These are phyloP conservation scores for Lasius platythorax DNA, from an alignment of 2,888 invertebrate species.

Conservation along the genomic window DNA sequence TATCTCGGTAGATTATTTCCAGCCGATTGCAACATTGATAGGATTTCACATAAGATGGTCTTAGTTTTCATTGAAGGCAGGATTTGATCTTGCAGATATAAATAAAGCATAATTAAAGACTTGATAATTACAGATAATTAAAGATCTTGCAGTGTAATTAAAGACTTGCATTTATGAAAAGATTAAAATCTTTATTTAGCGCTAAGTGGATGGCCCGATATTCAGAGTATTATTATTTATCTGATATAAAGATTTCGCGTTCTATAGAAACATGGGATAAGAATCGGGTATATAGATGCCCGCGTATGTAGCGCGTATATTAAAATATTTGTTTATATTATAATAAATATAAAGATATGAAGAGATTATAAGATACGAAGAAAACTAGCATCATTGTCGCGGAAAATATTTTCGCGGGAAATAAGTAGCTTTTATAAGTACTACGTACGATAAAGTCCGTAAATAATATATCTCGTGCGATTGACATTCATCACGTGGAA, in stretches of 20 bases:
- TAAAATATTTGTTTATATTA: neutral
- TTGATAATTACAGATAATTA: neutral
- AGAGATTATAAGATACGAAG: neutral
- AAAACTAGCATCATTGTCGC: neutral
- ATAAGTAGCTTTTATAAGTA: conserved; percentile 9
- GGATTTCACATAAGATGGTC: conserved; percentile 2
- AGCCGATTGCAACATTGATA: neutral
- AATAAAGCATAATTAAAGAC: neutral
- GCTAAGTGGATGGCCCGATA: neutral
- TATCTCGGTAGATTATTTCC: conserved; percentile 9
- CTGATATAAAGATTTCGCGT: neutral
- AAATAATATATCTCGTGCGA: neutral
- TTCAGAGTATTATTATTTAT: neutral
- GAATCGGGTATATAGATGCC: neutral
- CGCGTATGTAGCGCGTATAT: neutral
- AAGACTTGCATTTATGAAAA: neutral
- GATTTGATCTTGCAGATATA: neutral
- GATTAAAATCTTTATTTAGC: conserved; percentile 16
- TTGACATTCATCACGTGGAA: neutral
- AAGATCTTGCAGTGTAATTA: conserved; percentile 24
- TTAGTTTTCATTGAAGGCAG: neutral
- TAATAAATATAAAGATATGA: too few relatives aligned
- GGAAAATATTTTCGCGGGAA: neutral
- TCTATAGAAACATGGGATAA: neutral
- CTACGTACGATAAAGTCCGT: neutral